These are phyloP conservation scores for Sylvicola cinctus DNA, from an alignment of 2,888 invertebrate species.

Conservation along the genomic window DNA sequence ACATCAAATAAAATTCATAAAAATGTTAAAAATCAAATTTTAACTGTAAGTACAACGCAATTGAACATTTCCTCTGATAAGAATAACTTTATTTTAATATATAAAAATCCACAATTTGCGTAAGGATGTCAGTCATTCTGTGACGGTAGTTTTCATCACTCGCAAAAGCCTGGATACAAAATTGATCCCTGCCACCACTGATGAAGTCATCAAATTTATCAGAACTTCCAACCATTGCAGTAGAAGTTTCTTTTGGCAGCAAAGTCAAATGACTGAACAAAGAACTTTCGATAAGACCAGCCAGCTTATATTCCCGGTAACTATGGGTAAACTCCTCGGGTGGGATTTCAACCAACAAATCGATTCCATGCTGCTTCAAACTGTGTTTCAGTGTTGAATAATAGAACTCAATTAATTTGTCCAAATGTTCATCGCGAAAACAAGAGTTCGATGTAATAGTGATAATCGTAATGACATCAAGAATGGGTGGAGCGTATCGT, in stretches of 20 bases:
- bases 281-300: constrained; percentile 32
- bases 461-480: constrained; percentile 29
- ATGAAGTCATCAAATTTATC: constrained; percentile 33
- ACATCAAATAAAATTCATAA: no score
- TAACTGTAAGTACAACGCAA: no score
- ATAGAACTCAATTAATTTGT: constrained; percentile 24
- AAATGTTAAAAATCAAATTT: no score
- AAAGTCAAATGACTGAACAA: constrained; percentile 32
- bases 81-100: no score
- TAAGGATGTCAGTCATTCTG: no score
- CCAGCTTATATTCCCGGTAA: constrained; percentile 26
- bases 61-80: no score
- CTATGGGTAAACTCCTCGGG: constrained; percentile 24
- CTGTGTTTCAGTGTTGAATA: constrained; percentile 21
- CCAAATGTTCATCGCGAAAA: constrained; percentile 18
- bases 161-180: neutral
- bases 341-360: constrained; percentile 24
- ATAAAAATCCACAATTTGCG: no score
- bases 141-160: neutral
- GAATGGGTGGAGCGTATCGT: constrained; percentile 32
- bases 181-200: constrained; percentile 8
- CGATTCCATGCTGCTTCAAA: constrained; percentile 23
- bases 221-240: constrained; percentile 26
- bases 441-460: constrained; percentile 23
- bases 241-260: constrained; percentile 29